These are phyloP conservation scores for Indicator indicator DNA, from an alignment of 2,113 vertebrate species.

Conservation along the genomic window DNA sequence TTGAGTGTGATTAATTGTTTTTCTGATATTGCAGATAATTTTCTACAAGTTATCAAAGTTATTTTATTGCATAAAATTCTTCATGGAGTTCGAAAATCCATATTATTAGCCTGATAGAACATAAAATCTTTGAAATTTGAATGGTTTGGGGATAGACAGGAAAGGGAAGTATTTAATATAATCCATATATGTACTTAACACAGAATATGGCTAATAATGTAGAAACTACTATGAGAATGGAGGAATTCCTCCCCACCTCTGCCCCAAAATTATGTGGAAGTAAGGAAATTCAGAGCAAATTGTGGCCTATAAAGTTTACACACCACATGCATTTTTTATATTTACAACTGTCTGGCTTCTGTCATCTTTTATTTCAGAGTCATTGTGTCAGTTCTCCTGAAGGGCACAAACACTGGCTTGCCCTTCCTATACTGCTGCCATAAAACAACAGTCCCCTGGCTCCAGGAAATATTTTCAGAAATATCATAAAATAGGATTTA, in stretches of 20 bases:
- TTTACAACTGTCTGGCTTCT: background rate
- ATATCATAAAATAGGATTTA: background rate
- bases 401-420: background rate
- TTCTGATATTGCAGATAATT: background rate
- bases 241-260: background rate
- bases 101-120: background rate
- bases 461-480: background rate
- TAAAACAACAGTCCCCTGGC: background rate
- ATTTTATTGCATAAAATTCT: background rate
- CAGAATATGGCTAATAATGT: background rate
- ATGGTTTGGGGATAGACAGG: background rate
- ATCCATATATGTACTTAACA: background rate
- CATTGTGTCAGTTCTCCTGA: background rate
- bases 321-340: background rate
- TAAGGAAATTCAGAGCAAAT: background rate
- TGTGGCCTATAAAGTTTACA: background rate
- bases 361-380: slow-evolving; percentile 3
- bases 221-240: background rate
- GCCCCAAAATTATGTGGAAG: background rate
- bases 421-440: background rate
- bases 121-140: background rate
- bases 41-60: background rate
- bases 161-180: background rate
- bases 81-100: background rate
- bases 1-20: background rate